Base-by-base conservation (phyloP, 2,797 vertebrate genomes). In the Paramormyrops hopkinsi region DNA sequence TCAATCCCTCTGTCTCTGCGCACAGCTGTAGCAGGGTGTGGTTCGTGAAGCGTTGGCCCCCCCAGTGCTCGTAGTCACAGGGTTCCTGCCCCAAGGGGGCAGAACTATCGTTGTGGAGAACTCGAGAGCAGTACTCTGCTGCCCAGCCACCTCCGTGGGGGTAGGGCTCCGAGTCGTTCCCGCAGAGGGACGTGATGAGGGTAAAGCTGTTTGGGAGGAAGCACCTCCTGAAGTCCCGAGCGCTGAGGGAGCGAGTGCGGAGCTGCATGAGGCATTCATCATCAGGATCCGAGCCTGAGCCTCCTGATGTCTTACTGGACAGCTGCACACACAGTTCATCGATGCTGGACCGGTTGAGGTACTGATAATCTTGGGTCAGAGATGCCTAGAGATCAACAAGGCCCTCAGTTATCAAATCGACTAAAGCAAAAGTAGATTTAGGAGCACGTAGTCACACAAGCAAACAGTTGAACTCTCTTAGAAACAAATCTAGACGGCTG, bases 141-240 rank as follows among this genome's bases (percentile, higher is more conserved):
- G 92, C 97, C 97, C 93, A 97, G 93, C 91, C 95, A 65, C 94
- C 94, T 37, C 95, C 94, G 0, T 93, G 92, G 0, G 92, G 92
- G 53, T 95, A 94, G 0, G 93, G 91, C 2, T 91, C 89, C 9
- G 93, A 94, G 0, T 91, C 89, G 17, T 93, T 94, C 33, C 95
- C 90, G 5, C 97, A 98, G 59, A 98, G 86, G 79, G 93, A 91
- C 6, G 95, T 93, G 0, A 96, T 93, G 89, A 97, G 94, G 19
- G 94, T 92, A 0, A 96, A 95, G 91, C 92, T 93, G 88, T 97
- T 97, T 73, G 97, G 97, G 89, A 97, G 93, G 90, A 98, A 97
- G 92, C 97, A 98, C 87, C 94, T 95, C 93, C 97, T 96, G 92
- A 98, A 97, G 11, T 94, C 93, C 50, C 95, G 93, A 46, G 96